These are phyloP conservation scores for Amphiprion percula DNA, from an alignment of 2,113 vertebrate genomes.

Conservation along the genomic window DNA sequence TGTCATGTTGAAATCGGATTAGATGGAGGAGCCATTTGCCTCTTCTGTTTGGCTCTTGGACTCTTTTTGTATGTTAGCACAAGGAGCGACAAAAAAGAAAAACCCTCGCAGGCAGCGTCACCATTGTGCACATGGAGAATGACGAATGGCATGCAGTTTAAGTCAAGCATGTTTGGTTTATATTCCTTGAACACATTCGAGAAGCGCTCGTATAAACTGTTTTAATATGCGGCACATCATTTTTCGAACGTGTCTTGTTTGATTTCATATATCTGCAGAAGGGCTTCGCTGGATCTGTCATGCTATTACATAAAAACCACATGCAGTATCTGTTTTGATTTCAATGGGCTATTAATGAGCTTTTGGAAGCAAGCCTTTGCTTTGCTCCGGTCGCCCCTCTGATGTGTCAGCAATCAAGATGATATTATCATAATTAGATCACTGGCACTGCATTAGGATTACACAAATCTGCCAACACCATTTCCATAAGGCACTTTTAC, in stretches of 20 bases:
- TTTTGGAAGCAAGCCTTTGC: conserved; percentile 32
- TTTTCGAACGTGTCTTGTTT: conserved; percentile 29
- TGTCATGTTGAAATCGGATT: conserved; percentile 80
- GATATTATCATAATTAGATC: conserved; percentile 85
- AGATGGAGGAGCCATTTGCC: conserved; percentile 71
- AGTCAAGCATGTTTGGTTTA: conserved; percentile 47
- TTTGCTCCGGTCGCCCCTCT: conserved; percentile 40
- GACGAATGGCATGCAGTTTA: conserved; percentile 47
- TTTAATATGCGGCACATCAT: conserved; percentile 10
- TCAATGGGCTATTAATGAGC: conserved; percentile 73
- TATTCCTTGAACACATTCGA: conserved; percentile 39
- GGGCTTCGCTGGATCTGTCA: conserved; percentile 47
- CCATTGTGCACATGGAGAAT: conserved; percentile 49
- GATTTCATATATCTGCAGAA: conserved; percentile 34
- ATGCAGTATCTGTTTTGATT: conserved; percentile 70
- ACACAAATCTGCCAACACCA: conserved; percentile 77
- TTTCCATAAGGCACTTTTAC: conserved; percentile 75
- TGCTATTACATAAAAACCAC: conserved; percentile 44
- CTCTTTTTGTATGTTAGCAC: conserved; percentile 69
- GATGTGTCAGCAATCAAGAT: conserved; percentile 79
- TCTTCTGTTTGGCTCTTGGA: conserved; percentile 57
- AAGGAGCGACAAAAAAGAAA: conserved; percentile 50
- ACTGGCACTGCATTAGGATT: conserved; percentile 68
- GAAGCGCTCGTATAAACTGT: conserved; percentile 46
- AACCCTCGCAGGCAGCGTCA: conserved; percentile 53